Evolutionary conservation across 2,113 vertebrate species (phyloP).

Genomic region (Bambusicola thoracicus): DNA sequence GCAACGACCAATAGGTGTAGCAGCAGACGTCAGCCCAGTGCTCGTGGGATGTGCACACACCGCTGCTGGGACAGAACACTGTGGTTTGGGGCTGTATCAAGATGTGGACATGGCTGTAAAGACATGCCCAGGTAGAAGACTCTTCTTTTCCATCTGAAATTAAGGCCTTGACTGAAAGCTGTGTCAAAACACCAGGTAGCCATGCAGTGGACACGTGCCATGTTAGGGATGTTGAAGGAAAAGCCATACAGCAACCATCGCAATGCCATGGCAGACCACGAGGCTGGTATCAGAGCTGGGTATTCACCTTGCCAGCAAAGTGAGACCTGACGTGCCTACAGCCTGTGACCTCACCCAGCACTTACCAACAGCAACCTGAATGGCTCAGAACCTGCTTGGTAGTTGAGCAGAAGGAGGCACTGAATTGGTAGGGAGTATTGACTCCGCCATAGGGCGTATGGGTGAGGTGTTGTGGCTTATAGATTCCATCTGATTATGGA

Average conservation of each 20-base stretch:
- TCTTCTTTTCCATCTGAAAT: background rate
- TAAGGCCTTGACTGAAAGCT: background rate
- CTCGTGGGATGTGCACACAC: background rate
- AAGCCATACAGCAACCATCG: background rate
- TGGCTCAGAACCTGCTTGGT: background rate
- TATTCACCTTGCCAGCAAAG: background rate
- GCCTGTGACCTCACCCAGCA: background rate
- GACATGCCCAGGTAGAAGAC: background rate
- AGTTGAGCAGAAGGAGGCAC: background rate
- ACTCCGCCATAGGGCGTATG: rapidly evolving
- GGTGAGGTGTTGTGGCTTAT: rapidly evolving
- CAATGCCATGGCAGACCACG: background rate
- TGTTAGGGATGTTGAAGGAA: background rate
- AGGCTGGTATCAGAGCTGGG: rapidly evolving
- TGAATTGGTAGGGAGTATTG: background rate
- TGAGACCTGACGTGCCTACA: rapidly evolving
- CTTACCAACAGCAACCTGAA: background rate
- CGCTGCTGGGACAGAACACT: rapidly evolving
- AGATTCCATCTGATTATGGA: background rate
- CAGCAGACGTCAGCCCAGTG: background rate
- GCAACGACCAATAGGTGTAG: background rate
- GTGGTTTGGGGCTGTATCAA: rapidly evolving
- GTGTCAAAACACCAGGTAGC: background rate
- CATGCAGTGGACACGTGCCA: background rate
- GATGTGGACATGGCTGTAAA: rapidly evolving